A percentile compares a stretch with the other conserved stretches of the same genome.
These are phyloP conservation scores for Lasioglossum leucozonium DNA, from an alignment of 2,888 invertebrate genomes.

Conservation along the genomic window DNA sequence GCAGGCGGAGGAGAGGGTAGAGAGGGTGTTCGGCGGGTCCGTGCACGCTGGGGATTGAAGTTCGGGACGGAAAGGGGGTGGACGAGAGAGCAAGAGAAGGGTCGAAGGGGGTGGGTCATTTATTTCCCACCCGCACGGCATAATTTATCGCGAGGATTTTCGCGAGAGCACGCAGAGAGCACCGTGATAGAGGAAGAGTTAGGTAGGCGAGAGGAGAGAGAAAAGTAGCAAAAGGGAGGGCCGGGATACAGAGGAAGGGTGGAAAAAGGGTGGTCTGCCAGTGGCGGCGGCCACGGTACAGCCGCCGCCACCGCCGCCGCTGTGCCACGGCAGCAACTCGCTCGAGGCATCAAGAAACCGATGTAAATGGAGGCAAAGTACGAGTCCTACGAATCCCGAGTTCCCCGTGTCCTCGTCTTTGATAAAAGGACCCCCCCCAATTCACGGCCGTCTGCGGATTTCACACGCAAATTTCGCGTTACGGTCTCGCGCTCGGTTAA, in stretches of 20 bases:
- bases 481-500: constrained; percentile 13
- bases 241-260: constrained; percentile 56
- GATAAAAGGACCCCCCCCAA: constrained; percentile 57
- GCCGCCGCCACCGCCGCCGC: constrained; percentile 39
- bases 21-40: constrained; percentile 67
- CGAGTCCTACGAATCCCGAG: constrained; percentile 64
- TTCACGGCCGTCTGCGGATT: constrained; percentile 47
- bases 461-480: constrained; percentile 40
- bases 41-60: constrained; percentile 76
- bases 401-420: constrained; percentile 57
- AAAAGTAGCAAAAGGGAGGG: constrained; percentile 66
- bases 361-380: constrained; percentile 69
- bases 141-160: constrained; percentile 85
- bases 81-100: constrained; percentile 71
- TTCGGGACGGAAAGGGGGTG: constrained; percentile 75
- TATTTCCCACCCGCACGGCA: constrained; percentile 84
- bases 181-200: constrained; percentile 76
- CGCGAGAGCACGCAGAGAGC: constrained; percentile 83
- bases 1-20: constrained; percentile 37
- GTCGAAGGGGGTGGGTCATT: constrained; percentile 83
- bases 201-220: constrained; percentile 67
- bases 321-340: constrained; percentile 69
- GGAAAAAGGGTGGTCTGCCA: constrained; percentile 65
- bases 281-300: constrained; percentile 37
- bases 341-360: constrained; percentile 73